Conservation (phyloP, 2,797 vertebrate genomes). For the Siniperca scherzeri region DNA sequence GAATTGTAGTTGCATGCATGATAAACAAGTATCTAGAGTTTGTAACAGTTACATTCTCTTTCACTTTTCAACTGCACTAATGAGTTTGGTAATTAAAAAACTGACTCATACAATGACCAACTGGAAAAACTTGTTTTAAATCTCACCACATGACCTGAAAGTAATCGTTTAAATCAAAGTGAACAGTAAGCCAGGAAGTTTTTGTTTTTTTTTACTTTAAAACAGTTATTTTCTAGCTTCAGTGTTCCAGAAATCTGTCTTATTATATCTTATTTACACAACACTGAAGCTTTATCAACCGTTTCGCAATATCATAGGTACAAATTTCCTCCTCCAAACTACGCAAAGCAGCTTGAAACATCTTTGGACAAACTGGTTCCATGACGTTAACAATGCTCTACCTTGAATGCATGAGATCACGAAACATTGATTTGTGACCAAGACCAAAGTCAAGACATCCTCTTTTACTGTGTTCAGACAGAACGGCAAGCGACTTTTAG, state of each 20-base stretch:
- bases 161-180: constrained; percentile 15
- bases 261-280: constrained; percentile 47
- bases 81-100: constrained; percentile 35
- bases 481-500: background rate
- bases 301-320: constrained; percentile 14
- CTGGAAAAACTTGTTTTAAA: constrained; percentile 15
- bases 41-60: constrained; percentile 46
- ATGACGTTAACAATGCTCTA: constrained; percentile 14
- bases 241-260: constrained; percentile 13
- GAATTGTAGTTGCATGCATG: constrained; percentile 77
- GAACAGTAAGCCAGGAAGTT: constrained; percentile 31
- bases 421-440: constrained; percentile 41
- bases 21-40: constrained; percentile 67
- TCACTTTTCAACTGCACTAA: constrained; percentile 34
- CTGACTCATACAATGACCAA: constrained; percentile 29
- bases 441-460: constrained; percentile 37
- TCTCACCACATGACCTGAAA: constrained; percentile 33
- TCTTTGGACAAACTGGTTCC: constrained; percentile 46
- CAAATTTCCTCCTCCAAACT: constrained; percentile 31
- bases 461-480: constrained; percentile 15
- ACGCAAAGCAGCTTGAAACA: constrained; percentile 43
- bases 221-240: constrained; percentile 14
- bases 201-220: constrained; percentile 10
- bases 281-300: constrained; percentile 14
- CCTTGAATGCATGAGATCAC: constrained; percentile 29